Base-by-base conservation (phyloP, 2,888 invertebrate species). In the Lithosia quadra region DNA sequence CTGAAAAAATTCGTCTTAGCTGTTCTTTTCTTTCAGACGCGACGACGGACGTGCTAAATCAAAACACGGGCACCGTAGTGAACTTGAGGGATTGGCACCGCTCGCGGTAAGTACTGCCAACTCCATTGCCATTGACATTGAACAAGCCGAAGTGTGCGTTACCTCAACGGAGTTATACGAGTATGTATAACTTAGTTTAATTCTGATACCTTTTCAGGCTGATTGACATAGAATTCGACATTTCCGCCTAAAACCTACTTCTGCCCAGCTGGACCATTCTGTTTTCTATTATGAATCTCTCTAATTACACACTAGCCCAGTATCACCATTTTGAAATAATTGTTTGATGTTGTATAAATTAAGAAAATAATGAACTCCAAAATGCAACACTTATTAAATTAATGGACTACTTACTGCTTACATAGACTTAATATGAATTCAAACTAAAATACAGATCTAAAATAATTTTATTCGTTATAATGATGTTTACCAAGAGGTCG, bases 361-460 rank as follows among this genome's bases (percentile, higher is more conserved):
- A 11, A 21, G 55, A 49, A 49, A n/a, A 49, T 49, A 49, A 49
- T 49, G n/a, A 49, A 49, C n/a, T n/a, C 9, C 49, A 49, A 49
- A 49, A 49, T 55, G 55, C 13, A 22, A 24, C 55, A 22, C 55
- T 55, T 24, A 21, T 11, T 11, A 43, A 43, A 43, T 18, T 43
- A 43, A 43, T 49, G 49, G n/a, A 49, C 49, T 49, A 49, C 49
- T 49, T 34, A 11, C 58, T 33, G n/a, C 33, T 62, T 49, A 62
- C 28, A 33, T 18, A 7, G 22, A n/a, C 22, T 21, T 21, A 15
- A 5, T 34, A 34, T 15, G 21, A 64, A 64, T 57, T 39, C 18
- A 89, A 90, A 92, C 89, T 84, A 90, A 85, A 83, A 84, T 79
- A 84, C 90, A 92, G 91, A 92, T 92, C 91, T 90, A 90, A 89